Conservation (phyloP, 2,797 vertebrate species). For the Gila robusta region DNA sequence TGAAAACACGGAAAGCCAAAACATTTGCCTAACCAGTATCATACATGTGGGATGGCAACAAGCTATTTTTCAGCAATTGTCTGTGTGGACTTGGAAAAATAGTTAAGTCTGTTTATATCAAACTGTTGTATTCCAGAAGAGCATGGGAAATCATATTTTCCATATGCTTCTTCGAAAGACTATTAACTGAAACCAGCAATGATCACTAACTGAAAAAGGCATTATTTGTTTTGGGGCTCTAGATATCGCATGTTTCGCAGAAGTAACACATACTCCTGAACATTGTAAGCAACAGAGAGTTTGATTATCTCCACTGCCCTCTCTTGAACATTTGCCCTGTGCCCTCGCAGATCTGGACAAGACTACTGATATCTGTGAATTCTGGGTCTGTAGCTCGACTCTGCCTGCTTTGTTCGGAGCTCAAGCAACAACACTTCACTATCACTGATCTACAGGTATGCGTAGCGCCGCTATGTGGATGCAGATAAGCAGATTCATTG, state of each 20-base stretch:
- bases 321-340: conserved; percentile 42
- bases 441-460: conserved; percentile 77
- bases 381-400: conserved; percentile 65
- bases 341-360: conserved; percentile 38
- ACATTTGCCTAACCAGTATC: not conserved
- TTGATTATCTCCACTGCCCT: conserved; percentile 14
- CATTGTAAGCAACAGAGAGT: conserved; percentile 10
- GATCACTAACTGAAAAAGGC: not conserved
- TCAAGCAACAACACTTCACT: conserved; percentile 59
- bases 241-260: not conserved
- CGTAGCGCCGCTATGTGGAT: conserved; percentile 70
- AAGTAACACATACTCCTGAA: not conserved
- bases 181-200: not conserved
- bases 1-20: too few relatives aligned
- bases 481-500: conserved; percentile 82
- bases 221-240: not conserved
- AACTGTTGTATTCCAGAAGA: not conserved
- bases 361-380: conserved; percentile 63
- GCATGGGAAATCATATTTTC: not conserved
- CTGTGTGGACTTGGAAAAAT: not conserved
- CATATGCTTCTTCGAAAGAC: too few relatives aligned
- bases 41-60: too few relatives aligned
- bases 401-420: conserved; percentile 52
- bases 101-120: not conserved
- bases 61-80: not conserved